Percentiles rank a stretch among this genome's conserved stretches.
Evolutionary conservation across 2,797 vertebrate species (phyloP).

Genomic region (Danio tinwini): DNA sequence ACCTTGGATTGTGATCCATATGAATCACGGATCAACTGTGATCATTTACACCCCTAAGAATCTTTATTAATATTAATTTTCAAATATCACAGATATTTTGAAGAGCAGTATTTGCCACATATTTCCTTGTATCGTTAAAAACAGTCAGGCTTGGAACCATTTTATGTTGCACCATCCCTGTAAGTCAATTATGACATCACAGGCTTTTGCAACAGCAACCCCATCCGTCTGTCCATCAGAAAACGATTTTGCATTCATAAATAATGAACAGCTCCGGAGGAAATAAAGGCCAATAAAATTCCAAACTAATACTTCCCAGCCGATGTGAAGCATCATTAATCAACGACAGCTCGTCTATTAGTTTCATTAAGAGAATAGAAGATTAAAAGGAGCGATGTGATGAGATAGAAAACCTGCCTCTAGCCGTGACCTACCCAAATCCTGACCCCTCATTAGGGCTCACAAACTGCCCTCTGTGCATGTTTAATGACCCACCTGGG

Average conservation of each 20-base stretch:
- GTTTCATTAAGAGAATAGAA: slow-evolving; percentile 78
- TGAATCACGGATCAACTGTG: too few relatives aligned
- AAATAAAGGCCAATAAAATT: slow-evolving; percentile 70
- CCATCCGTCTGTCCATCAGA: slow-evolving; percentile 34
- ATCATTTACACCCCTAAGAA: too few relatives aligned
- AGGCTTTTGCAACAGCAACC: slow-evolving; percentile 30
- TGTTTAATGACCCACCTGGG: slow-evolving; percentile 73
- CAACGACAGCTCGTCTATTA: slow-evolving; percentile 75
- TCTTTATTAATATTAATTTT: too few relatives aligned
- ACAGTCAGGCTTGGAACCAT: neutral
- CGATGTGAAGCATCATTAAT: slow-evolving; percentile 76
- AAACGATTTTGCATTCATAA: slow-evolving; percentile 65
- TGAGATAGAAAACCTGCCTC: slow-evolving; percentile 72
- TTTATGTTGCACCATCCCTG: neutral
- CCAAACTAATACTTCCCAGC: slow-evolving; percentile 74
- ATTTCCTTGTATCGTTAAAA: too few relatives aligned
- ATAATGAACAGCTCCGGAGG: slow-evolving; percentile 75
- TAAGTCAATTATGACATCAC: slow-evolving; percentile 30
- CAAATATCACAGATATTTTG: too few relatives aligned
- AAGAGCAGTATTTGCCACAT: too few relatives aligned
- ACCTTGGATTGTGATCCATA: too few relatives aligned
- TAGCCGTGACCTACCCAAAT: slow-evolving; percentile 62
- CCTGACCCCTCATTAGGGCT: slow-evolving; percentile 48
- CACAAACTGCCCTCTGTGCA: slow-evolving; percentile 60
- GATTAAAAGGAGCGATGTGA: slow-evolving; percentile 74